Base-by-base conservation (phyloP, 1,140 invertebrate genomes). In the Halyomorpha halys region DNA sequence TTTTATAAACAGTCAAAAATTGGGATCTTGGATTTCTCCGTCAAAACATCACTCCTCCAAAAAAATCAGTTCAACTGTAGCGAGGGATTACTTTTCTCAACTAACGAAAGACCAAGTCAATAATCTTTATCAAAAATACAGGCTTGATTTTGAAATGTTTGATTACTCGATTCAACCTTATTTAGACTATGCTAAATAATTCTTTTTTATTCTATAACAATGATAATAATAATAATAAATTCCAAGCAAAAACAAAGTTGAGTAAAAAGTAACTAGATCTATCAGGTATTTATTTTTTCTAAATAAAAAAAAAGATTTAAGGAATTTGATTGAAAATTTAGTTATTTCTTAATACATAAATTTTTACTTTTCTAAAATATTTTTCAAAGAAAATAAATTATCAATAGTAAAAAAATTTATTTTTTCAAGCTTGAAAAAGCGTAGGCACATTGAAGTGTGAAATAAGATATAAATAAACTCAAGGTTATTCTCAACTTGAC, bases 111-210 rank as follows among this genome's bases (percentile, higher is more conserved):
- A 79, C 16, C 85, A 90, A 74, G 83, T 91, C 61, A 76, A 83
- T 63, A 82, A 84, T 70, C 79, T 92, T 8, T 90, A 89, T 73
- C 80, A 87, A 65, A 84, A 90, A 72, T 92, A 90, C 72, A 86
- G 80, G 73, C 83, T 89, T 70, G 90, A 93, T 75, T 92, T 92
- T 75, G 82, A 87, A 72, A 76, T 91, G 39, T 92, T 91, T 75
- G 86, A 86, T 71, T 93, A 91, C 70, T 85, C 85, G 61, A 78
- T 88, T 61, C 78, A 83, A 49, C 84, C 83, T 65, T 90, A 88
- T 71, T 76, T 88, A 63, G 81, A 83, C 54, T 78, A 86, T 69
- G 83, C 61, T 16, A 39, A 47, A 44, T 23, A 14, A 13, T 63
- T 84, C 5, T 60, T 39, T 4, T 9, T 34, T 56, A 56, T 56